Base-by-base conservation (phyloP, 53 echinoderm and acorn worm genomes). In the Luidia sarsii region DNA sequence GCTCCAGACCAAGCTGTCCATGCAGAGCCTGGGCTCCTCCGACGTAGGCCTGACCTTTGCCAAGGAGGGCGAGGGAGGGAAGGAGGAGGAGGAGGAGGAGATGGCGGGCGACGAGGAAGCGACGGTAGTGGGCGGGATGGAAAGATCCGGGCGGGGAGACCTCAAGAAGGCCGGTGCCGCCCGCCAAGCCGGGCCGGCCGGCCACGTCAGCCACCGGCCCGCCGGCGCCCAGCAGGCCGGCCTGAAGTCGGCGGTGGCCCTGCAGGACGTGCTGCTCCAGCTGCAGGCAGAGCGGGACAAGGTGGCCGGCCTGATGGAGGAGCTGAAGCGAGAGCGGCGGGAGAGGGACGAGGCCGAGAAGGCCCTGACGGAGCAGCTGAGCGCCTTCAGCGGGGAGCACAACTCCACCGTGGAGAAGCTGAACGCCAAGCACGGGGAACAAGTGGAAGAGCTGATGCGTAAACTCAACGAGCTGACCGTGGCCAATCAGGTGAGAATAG, bases 401-500 rank as follows among this genome's bases (percentile, higher is more conserved):
- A 48, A 81, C 36, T 73, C 57, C 1, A 68, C 72, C 28, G 70
- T 80, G 35, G 45, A 80, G 8, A 68, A 88, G 66, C 56, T 81
- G 20, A 66, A 74, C 13, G 67, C 64, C 31, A 81, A 62, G 33
- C 88, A 88, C 48, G 18, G 80, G 63, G 49, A 56, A 13, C 88
- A 84, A 85, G 80, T 88, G 74, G 68, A 70, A 5, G 85, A 81
- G 48, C 39, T 92, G 81, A 50, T 80, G 14, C 66, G 25, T 16
- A 80, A 75, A 48, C 36, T 92, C 18, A 88, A 92, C 39, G 85
- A 90, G 33, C 79, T 90, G 45, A 63, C 85, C 0, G 23, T 88
- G 43, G 79, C 87, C 14, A 68, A 80, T 22, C 87, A 86, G 80
- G 80, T 86, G 28, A 39, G 39, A 27, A n/a, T 63, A 15, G 15